Evolutionary conservation across 2,888 invertebrate genomes (phyloP), one percentile per base, ranked within the genome.

Genomic region (Sarcophaga variegata): DNA sequence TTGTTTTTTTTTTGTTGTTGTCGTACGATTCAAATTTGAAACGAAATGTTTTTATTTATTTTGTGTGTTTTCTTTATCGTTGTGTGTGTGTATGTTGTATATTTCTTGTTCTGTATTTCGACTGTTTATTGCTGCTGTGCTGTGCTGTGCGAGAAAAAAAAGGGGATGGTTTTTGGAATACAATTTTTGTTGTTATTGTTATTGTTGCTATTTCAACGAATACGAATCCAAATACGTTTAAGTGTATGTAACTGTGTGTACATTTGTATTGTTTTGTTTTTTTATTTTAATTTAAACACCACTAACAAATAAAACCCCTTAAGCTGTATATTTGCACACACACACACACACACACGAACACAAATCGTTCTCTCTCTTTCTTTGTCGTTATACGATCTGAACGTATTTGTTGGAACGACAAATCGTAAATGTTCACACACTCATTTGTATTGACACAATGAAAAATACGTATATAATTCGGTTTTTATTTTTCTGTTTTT

Each of bases 91-190:
- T 47, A 22, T 66, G 8, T 54, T 67, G 22, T 64, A 27, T 64
- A 71, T 75, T 59, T 27, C n/a, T 84, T 27, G 25, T 81, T 76
- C 80, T 85, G 84, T 81, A 85, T 85, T 81, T 81, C 80, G 22
- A 81, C 70, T 81, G 84, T 59, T 83, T 83, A 83, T 83, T 83
- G 83, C 69, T 27, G 27, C 54, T 14, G 54, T n/a, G 37, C 2
- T 37, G 37, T 37, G 37, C 2, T 37, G 37, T 37, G 37, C 3
- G 37, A 37, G 11, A 27, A n/a, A 17, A 62, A 82, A 87, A 86
- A 86, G 86, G 88, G 83, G 88, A 86, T 85, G 88, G 86, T 83
- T 83, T 85, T 77, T 82, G 22, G 67, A 72, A 64, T 70, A 25
- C 54, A 27, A 49, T 75, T 79, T 25, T 72, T 69, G 75, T 54